Evolutionary conservation across 2,113 vertebrate species (phyloP).

Genomic region (Poeciliopsis turrubarensis): DNA sequence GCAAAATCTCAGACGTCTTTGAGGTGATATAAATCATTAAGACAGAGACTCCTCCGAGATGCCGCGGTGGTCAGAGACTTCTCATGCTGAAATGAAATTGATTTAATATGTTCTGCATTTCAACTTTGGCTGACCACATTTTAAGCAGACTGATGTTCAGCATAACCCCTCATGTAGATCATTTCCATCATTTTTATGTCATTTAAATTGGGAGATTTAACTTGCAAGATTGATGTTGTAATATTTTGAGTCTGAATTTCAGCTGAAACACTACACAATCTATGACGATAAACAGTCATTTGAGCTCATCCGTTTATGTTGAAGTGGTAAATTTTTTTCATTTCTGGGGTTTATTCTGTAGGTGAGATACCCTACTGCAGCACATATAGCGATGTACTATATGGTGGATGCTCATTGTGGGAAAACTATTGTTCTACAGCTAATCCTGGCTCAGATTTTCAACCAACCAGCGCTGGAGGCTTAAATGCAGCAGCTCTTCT

Average conservation of each 20-base stretch:
- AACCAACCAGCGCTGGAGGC: constrained; percentile 67
- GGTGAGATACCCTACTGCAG: constrained; percentile 63
- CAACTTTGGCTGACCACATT: constrained; percentile 38
- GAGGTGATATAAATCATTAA: constrained; percentile 82
- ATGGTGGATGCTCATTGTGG: constrained; percentile 74
- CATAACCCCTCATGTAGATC: constrained; percentile 61
- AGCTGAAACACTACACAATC: constrained; percentile 42
- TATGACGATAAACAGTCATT: constrained; percentile 22
- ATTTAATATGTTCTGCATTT: constrained; percentile 67
- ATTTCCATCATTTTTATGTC: constrained; percentile 58
- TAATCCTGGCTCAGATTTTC: constrained; percentile 72
- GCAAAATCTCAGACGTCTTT: constrained; percentile 78
- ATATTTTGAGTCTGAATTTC: constrained; percentile 17
- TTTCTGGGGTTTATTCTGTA: constrained; percentile 34
- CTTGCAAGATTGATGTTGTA: constrained; percentile 22
- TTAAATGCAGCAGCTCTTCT: constrained; percentile 71
- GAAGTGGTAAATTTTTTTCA: constrained; percentile 49
- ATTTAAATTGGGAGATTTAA: constrained; percentile 29
- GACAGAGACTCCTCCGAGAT: constrained; percentile 83
- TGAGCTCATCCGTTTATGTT: constrained; percentile 53
- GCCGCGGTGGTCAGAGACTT: constrained; percentile 69
- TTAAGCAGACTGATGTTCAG: constrained; percentile 66
- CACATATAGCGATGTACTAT: constrained; percentile 56
- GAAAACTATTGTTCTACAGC: constrained; percentile 66
- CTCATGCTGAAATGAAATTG: constrained; percentile 67